Evolutionary conservation across 2,113 vertebrate species (phyloP).

Genomic region (Mystacornis crossleyi): DNA sequence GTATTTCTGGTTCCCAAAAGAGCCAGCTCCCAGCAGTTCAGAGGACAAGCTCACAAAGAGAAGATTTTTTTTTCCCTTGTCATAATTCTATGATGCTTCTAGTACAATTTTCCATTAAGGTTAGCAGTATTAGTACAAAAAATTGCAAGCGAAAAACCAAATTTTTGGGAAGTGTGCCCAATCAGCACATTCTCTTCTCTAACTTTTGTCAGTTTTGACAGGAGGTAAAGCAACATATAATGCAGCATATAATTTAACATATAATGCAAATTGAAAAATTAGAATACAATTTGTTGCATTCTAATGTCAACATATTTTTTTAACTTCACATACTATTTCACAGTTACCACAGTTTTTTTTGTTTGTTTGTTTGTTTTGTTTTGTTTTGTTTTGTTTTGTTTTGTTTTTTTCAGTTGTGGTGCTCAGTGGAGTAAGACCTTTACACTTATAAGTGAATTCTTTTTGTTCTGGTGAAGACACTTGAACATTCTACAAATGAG

Average conservation of each 20-base stretch:
- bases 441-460: neutral
- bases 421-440: neutral
- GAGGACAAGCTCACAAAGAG: neutral
- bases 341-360: neutral
- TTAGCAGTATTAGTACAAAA: neutral
- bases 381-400: too few species aligned
- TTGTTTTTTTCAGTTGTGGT: neutral
- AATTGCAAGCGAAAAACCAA: neutral
- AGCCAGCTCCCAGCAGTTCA: neutral
- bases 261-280: neutral
- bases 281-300: neutral
- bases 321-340: neutral
- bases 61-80: accelerated
- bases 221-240: neutral
- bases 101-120: neutral
- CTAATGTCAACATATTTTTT: neutral
- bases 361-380: too few species aligned
- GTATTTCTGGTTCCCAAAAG: neutral
- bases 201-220: neutral
- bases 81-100: neutral
- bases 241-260: neutral
- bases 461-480: neutral
- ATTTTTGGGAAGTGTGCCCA: neutral
- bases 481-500: neutral
- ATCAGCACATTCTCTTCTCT: neutral